Percentiles rank a stretch among this genome's conserved stretches.
These are phyloP conservation scores for Sebastes ruberrimus DNA, from an alignment of 2,797 vertebrate species.

Conservation along the genomic window DNA sequence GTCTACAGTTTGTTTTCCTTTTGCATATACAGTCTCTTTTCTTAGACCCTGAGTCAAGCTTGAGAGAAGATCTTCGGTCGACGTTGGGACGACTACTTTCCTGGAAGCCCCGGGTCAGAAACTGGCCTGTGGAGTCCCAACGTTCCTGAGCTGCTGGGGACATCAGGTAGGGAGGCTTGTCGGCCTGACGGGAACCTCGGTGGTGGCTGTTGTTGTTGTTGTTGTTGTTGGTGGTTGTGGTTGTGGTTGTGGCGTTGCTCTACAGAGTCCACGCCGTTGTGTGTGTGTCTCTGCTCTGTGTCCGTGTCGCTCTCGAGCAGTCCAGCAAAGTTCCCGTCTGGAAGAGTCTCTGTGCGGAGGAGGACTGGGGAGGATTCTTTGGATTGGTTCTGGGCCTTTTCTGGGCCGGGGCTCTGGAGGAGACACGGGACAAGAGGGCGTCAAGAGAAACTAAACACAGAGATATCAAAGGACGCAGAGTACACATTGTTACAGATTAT, in stretches of 20 bases:
- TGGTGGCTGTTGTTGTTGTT: not conserved
- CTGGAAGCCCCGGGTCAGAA: conserved; percentile 95
- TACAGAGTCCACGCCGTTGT: conserved; percentile 60
- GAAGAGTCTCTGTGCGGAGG: conserved; percentile 83
- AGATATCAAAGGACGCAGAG: not conserved
- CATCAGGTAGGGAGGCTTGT: conserved; percentile 91
- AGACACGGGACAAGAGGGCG: conserved; percentile 34
- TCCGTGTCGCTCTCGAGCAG: conserved; percentile 68
- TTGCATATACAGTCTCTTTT: conserved; percentile 91
- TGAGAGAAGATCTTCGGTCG: conserved; percentile 78
- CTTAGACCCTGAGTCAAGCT: conserved; percentile 97
- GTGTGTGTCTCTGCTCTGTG: conserved; percentile 61
- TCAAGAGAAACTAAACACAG: not conserved
- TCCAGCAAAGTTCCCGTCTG: conserved; percentile 83
- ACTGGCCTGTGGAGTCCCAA: conserved; percentile 91
- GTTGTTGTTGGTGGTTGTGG: not conserved
- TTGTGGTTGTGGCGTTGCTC: conserved; percentile 36
- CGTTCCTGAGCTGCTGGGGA: conserved; percentile 84
- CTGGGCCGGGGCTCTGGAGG: conserved; percentile 86
- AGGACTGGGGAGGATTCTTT: conserved; percentile 89
- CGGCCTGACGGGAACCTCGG: conserved; percentile 84
- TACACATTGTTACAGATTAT: not conserved
- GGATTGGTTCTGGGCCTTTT: conserved; percentile 87
- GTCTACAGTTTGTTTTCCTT: conserved; percentile 84
- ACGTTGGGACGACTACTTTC: conserved; percentile 80